Conservation (phyloP, 1,140 invertebrate species). For the Zaprionus tsacasi region DNA sequence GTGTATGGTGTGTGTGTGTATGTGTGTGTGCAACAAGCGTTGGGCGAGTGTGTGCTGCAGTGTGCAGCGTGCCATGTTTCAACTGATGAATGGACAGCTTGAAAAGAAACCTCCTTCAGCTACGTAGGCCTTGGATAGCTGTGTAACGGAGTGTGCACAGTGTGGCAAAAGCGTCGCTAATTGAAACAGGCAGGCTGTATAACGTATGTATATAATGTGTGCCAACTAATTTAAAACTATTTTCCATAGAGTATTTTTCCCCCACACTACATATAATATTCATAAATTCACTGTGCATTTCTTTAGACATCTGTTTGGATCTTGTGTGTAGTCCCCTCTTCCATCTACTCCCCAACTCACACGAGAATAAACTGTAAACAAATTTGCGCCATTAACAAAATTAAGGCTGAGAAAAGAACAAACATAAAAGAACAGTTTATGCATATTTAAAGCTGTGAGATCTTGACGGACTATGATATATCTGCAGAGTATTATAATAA, state of each 20-base stretch:
- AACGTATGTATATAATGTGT: not conserved
- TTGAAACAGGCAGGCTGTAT: slow-evolving; percentile 14
- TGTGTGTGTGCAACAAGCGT: slow-evolving; percentile 5
- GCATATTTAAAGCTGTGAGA: not conserved
- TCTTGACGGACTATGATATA: slow-evolving; percentile 1
- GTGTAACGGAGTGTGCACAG: not conserved
- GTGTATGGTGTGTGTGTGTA: slow-evolving; percentile 8
- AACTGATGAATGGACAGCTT: slow-evolving; percentile 60
- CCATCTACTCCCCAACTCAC: slow-evolving; percentile 7
- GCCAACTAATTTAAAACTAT: slow-evolving; percentile 7
- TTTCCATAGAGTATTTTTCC: not conserved
- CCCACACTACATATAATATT: not conserved
- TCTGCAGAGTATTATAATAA: no score
- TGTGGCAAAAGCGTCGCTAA: slow-evolving; percentile 22
- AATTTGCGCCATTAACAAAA: slow-evolving; percentile 69
- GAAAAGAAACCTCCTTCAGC: slow-evolving; percentile 49
- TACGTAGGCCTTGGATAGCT: slow-evolving; percentile 50
- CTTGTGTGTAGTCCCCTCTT: not conserved
- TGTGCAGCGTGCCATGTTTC: slow-evolving; percentile 5
- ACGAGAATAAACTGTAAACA: slow-evolving; percentile 61
- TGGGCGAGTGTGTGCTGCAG: not conserved
- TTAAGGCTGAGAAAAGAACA: slow-evolving; percentile 48
- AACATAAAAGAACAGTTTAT: slow-evolving; percentile 36
- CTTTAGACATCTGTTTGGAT: not conserved
- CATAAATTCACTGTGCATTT: not conserved